Percentiles rank a stretch among this genome's conserved stretches.
These are phyloP conservation scores for Aphaenogaster floridana DNA, from an alignment of 1,140 invertebrate species.

Conservation along the genomic window DNA sequence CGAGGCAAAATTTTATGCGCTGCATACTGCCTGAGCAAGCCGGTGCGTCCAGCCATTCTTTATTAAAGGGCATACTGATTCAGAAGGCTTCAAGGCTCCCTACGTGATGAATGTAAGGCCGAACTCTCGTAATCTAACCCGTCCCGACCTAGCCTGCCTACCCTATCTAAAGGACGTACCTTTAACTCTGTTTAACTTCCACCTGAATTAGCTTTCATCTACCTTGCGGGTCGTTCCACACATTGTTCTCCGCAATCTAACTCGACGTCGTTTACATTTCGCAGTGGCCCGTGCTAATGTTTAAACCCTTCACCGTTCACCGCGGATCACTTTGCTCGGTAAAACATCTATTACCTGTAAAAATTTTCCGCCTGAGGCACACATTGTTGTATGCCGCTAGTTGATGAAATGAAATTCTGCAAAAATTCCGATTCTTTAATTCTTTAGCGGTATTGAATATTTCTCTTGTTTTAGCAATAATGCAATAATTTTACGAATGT, in stretches of 20 bases:
- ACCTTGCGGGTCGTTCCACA: conserved; percentile 65
- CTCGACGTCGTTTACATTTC: conserved; percentile 80
- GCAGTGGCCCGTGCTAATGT: conserved; percentile 78
- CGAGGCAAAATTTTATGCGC: conserved; percentile 48
- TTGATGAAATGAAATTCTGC: conserved; percentile 18
- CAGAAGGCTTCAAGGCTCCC: conserved; percentile 55
- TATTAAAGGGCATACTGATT: conserved; percentile 52
- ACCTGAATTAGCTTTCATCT: conserved; percentile 81
- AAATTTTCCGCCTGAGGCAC: conserved; percentile 15
- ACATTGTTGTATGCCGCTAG: not conserved
- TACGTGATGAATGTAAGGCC: conserved; percentile 77
- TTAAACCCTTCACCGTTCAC: conserved; percentile 74
- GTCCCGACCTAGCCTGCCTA: conserved; percentile 42
- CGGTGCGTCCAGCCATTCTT: conserved; percentile 45
- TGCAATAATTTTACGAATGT: not conserved
- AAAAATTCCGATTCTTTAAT: conserved; percentile 1
- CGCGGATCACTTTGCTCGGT: conserved; percentile 59
- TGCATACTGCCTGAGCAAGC: conserved; percentile 11
- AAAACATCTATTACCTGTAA: conserved; percentile 49
- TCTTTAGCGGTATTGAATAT: not conserved
- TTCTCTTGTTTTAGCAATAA: not conserved
- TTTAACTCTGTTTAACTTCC: conserved; percentile 83
- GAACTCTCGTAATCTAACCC: conserved; percentile 58
- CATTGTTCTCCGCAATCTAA: conserved; percentile 81
- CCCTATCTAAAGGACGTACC: conserved; percentile 63